Conservation (phyloP, 2,113 vertebrate species). For the Acrocephalus arundinaceus region DNA sequence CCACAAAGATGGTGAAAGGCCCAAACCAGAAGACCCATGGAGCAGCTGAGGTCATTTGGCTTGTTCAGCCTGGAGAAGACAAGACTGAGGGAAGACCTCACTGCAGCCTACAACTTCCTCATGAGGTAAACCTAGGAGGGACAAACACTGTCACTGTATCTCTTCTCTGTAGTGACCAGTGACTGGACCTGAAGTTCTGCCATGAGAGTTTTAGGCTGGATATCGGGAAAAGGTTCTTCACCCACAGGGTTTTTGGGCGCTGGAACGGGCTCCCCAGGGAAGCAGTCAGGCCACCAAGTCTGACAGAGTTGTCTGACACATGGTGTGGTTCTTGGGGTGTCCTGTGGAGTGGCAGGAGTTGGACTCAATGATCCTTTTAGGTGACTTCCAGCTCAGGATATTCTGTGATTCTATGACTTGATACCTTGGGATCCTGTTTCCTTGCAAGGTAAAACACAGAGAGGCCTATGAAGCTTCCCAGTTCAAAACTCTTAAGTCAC, state of each 20-base stretch:
- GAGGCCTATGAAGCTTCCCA: neutral
- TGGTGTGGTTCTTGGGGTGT: neutral
- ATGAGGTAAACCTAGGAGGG: neutral
- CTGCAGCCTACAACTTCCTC: neutral
- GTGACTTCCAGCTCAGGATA: neutral
- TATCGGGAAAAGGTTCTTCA: neutral
- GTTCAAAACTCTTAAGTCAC: neutral
- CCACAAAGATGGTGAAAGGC: neutral
- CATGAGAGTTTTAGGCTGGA: accelerated
- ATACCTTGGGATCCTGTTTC: neutral
- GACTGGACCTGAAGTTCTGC: neutral
- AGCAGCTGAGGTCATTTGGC: neutral
- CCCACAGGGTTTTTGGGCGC: accelerated
- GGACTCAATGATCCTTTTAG: neutral
- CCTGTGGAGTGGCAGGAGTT: neutral
- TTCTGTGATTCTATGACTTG: neutral
- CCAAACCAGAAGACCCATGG: accelerated
- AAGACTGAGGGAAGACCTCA: neutral
- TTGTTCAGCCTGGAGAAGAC: neutral
- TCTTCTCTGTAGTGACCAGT: neutral
- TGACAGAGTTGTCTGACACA: neutral
- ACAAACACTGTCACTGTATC: neutral
- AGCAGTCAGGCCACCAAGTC: neutral
- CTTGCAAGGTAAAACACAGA: neutral
- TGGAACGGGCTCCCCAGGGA: neutral